Evolutionary conservation across 2,888 invertebrate genomes (phyloP).

Genomic region (Geophilus truncorum): DNA sequence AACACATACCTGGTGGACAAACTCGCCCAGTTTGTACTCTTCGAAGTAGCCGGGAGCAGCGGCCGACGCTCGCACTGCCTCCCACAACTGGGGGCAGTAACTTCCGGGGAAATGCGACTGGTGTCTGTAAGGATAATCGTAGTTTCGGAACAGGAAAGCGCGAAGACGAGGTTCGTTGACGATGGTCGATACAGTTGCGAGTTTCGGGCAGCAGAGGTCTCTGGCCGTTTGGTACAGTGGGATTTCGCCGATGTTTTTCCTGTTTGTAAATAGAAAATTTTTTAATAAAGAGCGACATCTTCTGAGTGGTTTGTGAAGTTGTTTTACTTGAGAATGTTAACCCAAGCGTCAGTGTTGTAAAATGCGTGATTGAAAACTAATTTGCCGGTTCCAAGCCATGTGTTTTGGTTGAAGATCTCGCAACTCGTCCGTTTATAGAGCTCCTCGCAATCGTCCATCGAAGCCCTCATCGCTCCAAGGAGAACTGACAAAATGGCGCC

Average conservation of each 20-base stretch:
- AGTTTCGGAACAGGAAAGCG: slow-evolving; percentile 80
- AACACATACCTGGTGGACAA: slow-evolving; percentile 64
- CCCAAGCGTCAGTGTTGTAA: slow-evolving; percentile 81
- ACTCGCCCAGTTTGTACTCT: slow-evolving; percentile 66
- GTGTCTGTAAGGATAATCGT: slow-evolving; percentile 64
- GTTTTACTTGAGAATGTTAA: slow-evolving; percentile 60
- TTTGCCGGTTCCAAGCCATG: slow-evolving; percentile 67
- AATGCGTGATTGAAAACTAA: slow-evolving; percentile 81
- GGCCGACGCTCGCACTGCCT: slow-evolving; percentile 79
- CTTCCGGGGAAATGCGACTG: slow-evolving; percentile 68
- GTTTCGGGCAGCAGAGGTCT: slow-evolving; percentile 56
- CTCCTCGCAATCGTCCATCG: slow-evolving; percentile 58
- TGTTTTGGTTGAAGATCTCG: too few species aligned
- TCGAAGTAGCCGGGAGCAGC: slow-evolving; percentile 90
- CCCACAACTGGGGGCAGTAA: slow-evolving; percentile 66
- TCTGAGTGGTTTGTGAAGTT: too few species aligned
- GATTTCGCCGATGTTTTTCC: slow-evolving; percentile 31
- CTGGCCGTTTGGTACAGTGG: slow-evolving; percentile 57
- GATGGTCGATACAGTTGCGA: slow-evolving; percentile 72
- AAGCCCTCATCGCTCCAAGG: slow-evolving; percentile 59
- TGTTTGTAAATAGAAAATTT: too few species aligned
- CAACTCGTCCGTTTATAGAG: slow-evolving; percentile 59
- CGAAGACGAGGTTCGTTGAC: slow-evolving; percentile 67
- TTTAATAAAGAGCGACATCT: too few species aligned
- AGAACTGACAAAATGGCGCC: slow-evolving; percentile 74